Base-by-base conservation (phyloP, 2,888 invertebrate species). In the Yponomeuta cagnagella region DNA sequence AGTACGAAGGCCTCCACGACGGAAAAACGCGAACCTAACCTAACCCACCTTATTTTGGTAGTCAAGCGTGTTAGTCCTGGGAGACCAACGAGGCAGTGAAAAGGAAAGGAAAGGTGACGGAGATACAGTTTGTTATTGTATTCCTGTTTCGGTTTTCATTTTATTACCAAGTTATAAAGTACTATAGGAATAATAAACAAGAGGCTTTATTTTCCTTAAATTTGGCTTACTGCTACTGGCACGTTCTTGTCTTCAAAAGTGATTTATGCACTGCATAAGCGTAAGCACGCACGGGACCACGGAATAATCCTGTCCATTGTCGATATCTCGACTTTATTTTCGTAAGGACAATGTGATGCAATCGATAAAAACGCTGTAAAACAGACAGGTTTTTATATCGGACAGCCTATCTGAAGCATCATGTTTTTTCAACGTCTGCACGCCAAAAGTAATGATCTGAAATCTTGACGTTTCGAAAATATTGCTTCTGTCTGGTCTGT, bases 191-290 rank as follows among this genome's bases (percentile, higher is more conserved):
- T 10, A 58, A 58, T 58, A 58, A 58, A 15, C 52, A 15, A 12
- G 15, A 15, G 52, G 52, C 52, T 15, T 58, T 15, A 58, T 58
- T 58, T 58, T 58, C 15, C 12, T 58, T 5, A 2, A 15, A 15
- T 2, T 15, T 12, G 15, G 10, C 12, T 4, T 8, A 52, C 23
- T 23, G 23, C 23, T 23, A 23, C 23, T 12, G 2, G 33, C 43
- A 43, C 74, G 71, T 68, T 31, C 66, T 75, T 75, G 74, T 72
- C 74, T 74, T 75, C 70, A 65, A 74, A 71, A 48, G 75, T 72
- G 72, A 75, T 74, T 75, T 72, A 70, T 73, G 72, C 72, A 70
- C 10, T 8, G 43, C 65, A 65, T 23, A 31, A 31, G 33, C 65
- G 30, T 64, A 10, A 64, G 31, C 31, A 64, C 23, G 64, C 5